A percentile compares a stretch with the other conserved stretches of the same genome.
Evolutionary conservation across 1,140 invertebrate species (phyloP).

Genomic region (Papilio xuthus): DNA sequence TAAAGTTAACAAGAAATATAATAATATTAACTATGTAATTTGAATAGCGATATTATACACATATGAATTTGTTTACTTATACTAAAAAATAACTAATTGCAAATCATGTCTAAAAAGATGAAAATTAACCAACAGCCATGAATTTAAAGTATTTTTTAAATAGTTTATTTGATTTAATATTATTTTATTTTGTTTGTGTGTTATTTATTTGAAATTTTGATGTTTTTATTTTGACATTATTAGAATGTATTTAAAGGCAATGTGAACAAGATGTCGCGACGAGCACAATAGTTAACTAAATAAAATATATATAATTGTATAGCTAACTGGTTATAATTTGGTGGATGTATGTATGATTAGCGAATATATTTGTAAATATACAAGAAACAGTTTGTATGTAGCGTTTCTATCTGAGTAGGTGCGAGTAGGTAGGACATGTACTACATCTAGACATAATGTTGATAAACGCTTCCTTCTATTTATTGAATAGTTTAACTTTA

Average conservation of each 20-base stretch:
- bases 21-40: too few species aligned
- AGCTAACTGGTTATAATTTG: conserved; percentile 70
- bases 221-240: background rate
- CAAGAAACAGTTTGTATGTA: conserved; percentile 72
- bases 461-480: conserved; percentile 67
- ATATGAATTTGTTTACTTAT: too few species aligned
- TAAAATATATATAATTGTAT: conserved; percentile 68
- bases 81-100: too few species aligned
- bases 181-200: too few species aligned
- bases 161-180: too few species aligned
- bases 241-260: too few species aligned
- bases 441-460: conserved; percentile 65
- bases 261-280: conserved; percentile 34
- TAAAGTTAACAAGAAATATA: too few species aligned
- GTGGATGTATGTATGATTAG: conserved; percentile 68
- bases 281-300: conserved; percentile 53
- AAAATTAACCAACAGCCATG: too few species aligned
- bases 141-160: too few species aligned
- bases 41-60: too few species aligned
- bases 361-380: conserved; percentile 75
- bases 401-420: conserved; percentile 73
- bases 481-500: conserved; percentile 62
- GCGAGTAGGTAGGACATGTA: conserved; percentile 74
- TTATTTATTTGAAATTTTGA: too few species aligned
- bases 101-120: too few species aligned